Base-by-base conservation (phyloP, 1,140 invertebrate genomes). In the Andricus grossulariae region DNA sequence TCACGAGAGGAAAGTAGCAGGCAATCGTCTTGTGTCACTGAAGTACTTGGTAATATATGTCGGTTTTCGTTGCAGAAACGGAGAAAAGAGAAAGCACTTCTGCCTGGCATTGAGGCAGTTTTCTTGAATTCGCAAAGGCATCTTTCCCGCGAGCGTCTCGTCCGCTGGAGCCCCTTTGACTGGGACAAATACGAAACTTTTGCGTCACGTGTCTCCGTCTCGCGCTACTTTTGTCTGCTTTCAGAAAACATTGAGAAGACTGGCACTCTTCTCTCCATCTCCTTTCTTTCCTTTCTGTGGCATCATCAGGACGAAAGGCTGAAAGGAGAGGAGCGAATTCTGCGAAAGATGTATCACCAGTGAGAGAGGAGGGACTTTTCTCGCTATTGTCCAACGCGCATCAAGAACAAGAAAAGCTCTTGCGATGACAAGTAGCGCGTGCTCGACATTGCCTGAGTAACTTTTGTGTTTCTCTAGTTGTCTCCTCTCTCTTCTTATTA, bases 331-430 rank as follows among this genome's bases (percentile, higher is more conserved):
- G 1, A 12, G 49, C 16, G 51, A 25, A 3, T 12, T 5, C 10
- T 39, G 16, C 71, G 51, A 50, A 80, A 77, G 55, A 52, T 50
- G 55, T 18, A 66, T 50, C 25, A 49, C 74, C 57, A 74, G 72
- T 50, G 60, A 54, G 39, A n/a, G 15, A 39, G n/a, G n/a, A 57
- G 32, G 19, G 25, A 51, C 8, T 51, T 72, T 19, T 72, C 50
- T 72, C 50, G 8, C 51, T 39, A 51, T 49, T 50, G 49, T 72
- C n/a, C 54, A 45, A 54, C 18, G 25, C 18, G 66, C 74, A 70
- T 55, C 16, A 49, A 66, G 16, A 45, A 52, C 5, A 50, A 19
- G 39, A 45, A 19, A 75, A 7, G 60, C 71, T 50, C 74, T 75
- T 81, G 76, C 72, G 51, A 72, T 72, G 32, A 50, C 19, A 71